A percentile compares a stretch with the other conserved stretches of the same genome.
phyloP scores from a whole-genome alignment of 2,113 vertebrate genomes.

The Lipophrys pholis region DNA sequence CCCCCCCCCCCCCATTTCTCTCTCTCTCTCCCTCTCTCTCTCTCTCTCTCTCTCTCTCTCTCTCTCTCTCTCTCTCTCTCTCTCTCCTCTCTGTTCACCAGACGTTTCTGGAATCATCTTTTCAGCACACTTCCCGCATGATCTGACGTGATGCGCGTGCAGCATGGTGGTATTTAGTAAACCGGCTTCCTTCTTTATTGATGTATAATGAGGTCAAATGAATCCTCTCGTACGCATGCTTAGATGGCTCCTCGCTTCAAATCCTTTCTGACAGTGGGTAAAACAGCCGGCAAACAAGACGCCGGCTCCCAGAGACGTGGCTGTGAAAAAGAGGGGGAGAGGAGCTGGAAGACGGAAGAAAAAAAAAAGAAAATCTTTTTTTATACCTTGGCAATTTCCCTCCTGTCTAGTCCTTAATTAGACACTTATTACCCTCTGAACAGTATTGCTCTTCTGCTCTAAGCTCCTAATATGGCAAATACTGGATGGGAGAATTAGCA shows the following conservation, averaged over 20 bases:
- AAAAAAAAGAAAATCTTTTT: no score
- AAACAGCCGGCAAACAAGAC: slow-evolving; percentile 94
- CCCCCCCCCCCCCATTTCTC: slow-evolving; percentile 58
- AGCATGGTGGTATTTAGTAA: slow-evolving; percentile 98
- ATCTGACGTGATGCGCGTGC: slow-evolving; percentile 94
- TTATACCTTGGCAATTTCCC: slow-evolving; percentile 73
- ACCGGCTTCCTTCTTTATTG: slow-evolving; percentile 99
- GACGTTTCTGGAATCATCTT: slow-evolving; percentile 92
- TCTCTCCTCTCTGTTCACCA: slow-evolving; percentile 74
- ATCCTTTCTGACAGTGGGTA: slow-evolving; percentile 98
- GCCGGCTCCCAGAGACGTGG: slow-evolving; percentile 88
- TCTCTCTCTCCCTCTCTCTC: slow-evolving; percentile 48
- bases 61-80: slow-evolving; percentile 82
- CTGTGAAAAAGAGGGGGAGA: slow-evolving; percentile 76
- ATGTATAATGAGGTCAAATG: slow-evolving; percentile 99
- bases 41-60: slow-evolving; percentile 79
- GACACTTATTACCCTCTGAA: slow-evolving; percentile 76
- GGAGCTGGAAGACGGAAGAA: slow-evolving; percentile 3
- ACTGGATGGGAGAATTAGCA: slow-evolving; percentile 65
- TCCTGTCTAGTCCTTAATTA: slow-evolving; percentile 78
- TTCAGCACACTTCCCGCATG: slow-evolving; percentile 92
- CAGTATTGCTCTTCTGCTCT: slow-evolving; percentile 54
- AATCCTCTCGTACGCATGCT: slow-evolving; percentile 97
- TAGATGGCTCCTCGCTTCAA: slow-evolving; percentile 94
- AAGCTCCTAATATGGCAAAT: slow-evolving; percentile 64